Base-by-base conservation (phyloP, 2,113 vertebrate genomes). In the Dissostichus mawsoni region DNA sequence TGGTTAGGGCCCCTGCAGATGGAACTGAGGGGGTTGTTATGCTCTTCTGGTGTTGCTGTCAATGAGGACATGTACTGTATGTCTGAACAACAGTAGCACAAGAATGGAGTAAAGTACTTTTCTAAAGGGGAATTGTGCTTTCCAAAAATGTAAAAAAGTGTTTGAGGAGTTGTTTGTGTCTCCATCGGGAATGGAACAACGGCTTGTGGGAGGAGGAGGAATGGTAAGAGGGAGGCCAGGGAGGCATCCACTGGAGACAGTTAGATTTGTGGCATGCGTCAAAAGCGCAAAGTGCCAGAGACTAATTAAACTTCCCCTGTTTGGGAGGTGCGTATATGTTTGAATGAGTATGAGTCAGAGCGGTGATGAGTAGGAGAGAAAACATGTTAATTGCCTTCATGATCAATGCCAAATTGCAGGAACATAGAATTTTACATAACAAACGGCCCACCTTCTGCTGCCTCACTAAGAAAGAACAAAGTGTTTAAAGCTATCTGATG, bases 291-390 rank as follows among this genome's bases (percentile, higher is more conserved):
- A 90, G 84, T 90, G 91, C 89, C 76, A 82, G 84, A 91, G 90
- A 93, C 92, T 83, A 90, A 93, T 94, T 90, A 91, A 92, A 92
- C 83, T 78, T 81, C 47, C 69, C 72, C 68, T 88, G 75, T 77
- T 86, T 89, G 74, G 70, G 78, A 82, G 81, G 81, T 87, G 76
- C 83, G 81, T 80, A 78, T 67, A 61, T 80, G 74, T 80, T 86
- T 82, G 75, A 89, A 73, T 80, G 75, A 58, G 20, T 48, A 53
- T 86, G 91, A 91, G 84, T 91, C 88, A 90, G 69, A 25, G 68
- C 11, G 1, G 71, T 76, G 77, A 81, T 81, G 84, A 90, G 78
- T 72, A 80, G 86, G 85, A 80, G 88, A 86, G 85, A 89, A 91
- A 87, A 89, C 81, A 83, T 75, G 78, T 67, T 90, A 89, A 90